Evolutionary conservation across 2,797 vertebrate species (phyloP), one percentile per base, ranked within the genome.

Genomic region (Leptatherina wallacei): DNA sequence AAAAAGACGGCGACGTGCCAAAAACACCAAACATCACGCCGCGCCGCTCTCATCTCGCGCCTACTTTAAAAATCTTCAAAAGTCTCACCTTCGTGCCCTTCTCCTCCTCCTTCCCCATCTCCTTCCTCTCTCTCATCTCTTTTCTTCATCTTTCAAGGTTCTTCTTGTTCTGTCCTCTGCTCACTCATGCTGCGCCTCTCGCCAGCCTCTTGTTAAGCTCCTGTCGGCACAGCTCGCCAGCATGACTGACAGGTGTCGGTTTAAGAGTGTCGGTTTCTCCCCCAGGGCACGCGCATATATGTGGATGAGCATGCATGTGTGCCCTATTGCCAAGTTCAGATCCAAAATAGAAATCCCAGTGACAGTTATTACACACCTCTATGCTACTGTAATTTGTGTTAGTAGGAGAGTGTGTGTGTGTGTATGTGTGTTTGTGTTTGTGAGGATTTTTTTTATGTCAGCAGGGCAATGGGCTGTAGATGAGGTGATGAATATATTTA

Each of bases 241-340:
- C 47, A 13, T 94, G 89, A 94, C 68, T 93, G 94, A 89, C 91
- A 91, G 88, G 75, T 93, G 91, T 92, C 93, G 82, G 82, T 92
- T 88, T 87, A 44, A 80, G 74, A 85, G 89, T 83, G 69, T 59
- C 72, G 61, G 87, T 79, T 82, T 84, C 55, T 77, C 80, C 82
- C 79, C 71, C 64, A 77, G 85, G 79, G 80, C 82, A 81, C 36
- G 58, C 65, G 71, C 3, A 36, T 57, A 40, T 75, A 78, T 56
- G 85, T 64, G 81, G 66, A 75, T 75, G 65, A 62, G 61, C 51
- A 78, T 75, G 69, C 27, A 8, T 24, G 11, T 58, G 54, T 76
- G 80, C 59, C 74, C 70, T 60, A 27, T 61, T 75, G 57, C 74
- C 68, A 67, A 73, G 80, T 80, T 71, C 62, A 75, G 65, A 38